These are phyloP conservation scores for Hydrochoerus hydrochaeris DNA, from an alignment of 2,113 vertebrate species.

Conservation along the genomic window DNA sequence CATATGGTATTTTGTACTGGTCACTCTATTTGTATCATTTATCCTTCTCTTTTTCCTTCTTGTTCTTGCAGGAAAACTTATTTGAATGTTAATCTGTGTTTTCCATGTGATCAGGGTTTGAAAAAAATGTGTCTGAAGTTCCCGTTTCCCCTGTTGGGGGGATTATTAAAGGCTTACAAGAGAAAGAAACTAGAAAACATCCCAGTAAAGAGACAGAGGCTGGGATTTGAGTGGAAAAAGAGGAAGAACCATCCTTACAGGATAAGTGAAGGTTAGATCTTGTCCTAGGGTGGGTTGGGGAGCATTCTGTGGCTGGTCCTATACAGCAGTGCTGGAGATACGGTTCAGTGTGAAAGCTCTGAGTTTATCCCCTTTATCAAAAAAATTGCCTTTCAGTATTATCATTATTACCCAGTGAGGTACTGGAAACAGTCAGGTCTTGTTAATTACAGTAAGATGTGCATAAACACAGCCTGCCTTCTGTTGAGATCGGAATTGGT, in stretches of 20 bases:
- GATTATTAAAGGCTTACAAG: slow-evolving; percentile 13
- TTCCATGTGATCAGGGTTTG: not conserved
- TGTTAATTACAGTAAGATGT: slow-evolving; percentile 48
- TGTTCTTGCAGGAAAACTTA: not conserved
- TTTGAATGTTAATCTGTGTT: not conserved
- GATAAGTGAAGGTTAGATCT: not conserved
- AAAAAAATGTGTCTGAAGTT: not conserved
- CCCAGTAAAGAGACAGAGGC: not conserved
- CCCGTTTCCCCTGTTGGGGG: not conserved
- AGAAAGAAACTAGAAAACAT: not conserved
- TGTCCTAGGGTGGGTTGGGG: not conserved
- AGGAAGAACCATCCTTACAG: slow-evolving; percentile 45
- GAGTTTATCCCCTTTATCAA: not conserved
- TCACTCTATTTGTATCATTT: not conserved
- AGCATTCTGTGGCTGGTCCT: not conserved
- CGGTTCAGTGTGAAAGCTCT: not conserved
- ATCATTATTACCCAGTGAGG: not conserved
- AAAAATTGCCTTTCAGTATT: not conserved
- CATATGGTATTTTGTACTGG: not conserved
- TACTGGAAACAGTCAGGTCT: slow-evolving; percentile 31
- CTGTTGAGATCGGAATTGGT: not conserved
- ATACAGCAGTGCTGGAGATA: not conserved
- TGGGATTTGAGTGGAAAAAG: slow-evolving; percentile 23
- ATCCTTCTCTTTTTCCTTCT: not conserved
- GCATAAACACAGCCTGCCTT: not conserved